Percentiles rank a stretch among this genome's conserved stretches.
Conservation (phyloP, 37 sponge, comb jelly and placozoan species). For the Chondrosia reniformis region DNA sequence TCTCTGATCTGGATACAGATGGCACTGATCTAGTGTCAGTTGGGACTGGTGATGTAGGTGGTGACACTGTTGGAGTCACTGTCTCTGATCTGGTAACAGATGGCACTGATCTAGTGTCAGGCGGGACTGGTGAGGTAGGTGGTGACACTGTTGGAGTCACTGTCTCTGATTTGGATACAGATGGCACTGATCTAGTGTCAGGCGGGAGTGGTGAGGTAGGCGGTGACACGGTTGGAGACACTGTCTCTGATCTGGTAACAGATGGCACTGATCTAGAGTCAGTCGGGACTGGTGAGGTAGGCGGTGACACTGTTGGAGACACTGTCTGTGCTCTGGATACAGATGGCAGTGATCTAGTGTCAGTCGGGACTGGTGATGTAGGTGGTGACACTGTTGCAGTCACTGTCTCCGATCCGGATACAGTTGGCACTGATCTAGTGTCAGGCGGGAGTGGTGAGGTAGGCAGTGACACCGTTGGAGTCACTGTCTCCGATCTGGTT, state of each 20-base stretch:
- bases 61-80: not conserved
- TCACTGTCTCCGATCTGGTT: not conserved
- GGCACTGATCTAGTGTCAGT: not conserved
- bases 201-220: too few relatives aligned
- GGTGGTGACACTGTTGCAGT: not conserved
- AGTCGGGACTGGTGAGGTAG: too few relatives aligned
- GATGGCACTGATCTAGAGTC: not conserved
- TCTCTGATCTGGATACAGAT: too few relatives aligned
- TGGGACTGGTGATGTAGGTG: not conserved
- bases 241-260: not conserved
- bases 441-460: not conserved
- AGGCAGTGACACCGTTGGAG: not conserved
- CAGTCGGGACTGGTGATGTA: not conserved
- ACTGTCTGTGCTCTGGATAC: not conserved
- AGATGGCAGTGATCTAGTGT: not conserved
- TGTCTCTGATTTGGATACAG: too few relatives aligned
- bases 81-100: not conserved
- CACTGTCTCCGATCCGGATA: not conserved
- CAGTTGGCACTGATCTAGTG: not conserved
- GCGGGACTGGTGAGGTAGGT: not conserved
- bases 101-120: not conserved
- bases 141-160: not conserved
- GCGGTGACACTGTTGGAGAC: not conserved
- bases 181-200: not conserved
- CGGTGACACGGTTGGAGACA: not conserved